These are phyloP conservation scores for Magallana nippona DNA, from an alignment of 2,888 invertebrate species.

Conservation along the genomic window DNA sequence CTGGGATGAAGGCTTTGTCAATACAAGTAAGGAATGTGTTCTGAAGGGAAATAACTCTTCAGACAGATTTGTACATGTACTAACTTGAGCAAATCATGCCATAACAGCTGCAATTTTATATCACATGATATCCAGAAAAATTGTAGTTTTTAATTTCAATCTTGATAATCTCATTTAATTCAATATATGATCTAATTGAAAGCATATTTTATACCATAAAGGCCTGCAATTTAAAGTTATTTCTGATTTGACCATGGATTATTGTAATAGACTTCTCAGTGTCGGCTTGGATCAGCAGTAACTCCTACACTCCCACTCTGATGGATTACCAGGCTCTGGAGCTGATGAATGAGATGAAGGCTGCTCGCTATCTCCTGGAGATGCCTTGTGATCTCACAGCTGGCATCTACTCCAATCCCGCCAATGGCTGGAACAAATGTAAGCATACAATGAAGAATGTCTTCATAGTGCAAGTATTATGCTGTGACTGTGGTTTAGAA, in stretches of 20 bases:
- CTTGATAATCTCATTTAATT: too few relatives aligned
- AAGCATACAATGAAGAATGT: too few relatives aligned
- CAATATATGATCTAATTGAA: too few relatives aligned
- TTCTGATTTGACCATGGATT: too few relatives aligned
- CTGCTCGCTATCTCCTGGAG: slow-evolving; percentile 39
- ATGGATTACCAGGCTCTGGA: slow-evolving; percentile 32
- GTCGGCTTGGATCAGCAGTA: slow-evolving; percentile 38
- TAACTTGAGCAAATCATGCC: too few relatives aligned
- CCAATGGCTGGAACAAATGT: slow-evolving; percentile 46
- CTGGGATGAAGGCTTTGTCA: slow-evolving; percentile 43
- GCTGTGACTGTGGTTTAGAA: too few relatives aligned
- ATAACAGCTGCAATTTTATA: too few relatives aligned
- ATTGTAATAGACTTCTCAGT: slow-evolving; percentile 44
- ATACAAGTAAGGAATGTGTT: slow-evolving; percentile 31
- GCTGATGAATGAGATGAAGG: slow-evolving; percentile 40
- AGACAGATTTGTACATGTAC: neutral
- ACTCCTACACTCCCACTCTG: neutral
- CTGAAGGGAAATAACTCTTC: slow-evolving; percentile 5
- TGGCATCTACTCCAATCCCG: slow-evolving; percentile 30
- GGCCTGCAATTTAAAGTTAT: too few relatives aligned
- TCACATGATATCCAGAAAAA: too few relatives aligned
- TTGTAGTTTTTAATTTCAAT: too few relatives aligned
- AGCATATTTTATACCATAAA: too few relatives aligned
- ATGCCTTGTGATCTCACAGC: slow-evolving; percentile 35
- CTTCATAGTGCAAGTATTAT: too few relatives aligned